Percentiles rank a stretch among this genome's conserved stretches.
phyloP scores from a whole-genome alignment of 2,113 vertebrate genomes.

The Cranoglanis bouderius region DNA sequence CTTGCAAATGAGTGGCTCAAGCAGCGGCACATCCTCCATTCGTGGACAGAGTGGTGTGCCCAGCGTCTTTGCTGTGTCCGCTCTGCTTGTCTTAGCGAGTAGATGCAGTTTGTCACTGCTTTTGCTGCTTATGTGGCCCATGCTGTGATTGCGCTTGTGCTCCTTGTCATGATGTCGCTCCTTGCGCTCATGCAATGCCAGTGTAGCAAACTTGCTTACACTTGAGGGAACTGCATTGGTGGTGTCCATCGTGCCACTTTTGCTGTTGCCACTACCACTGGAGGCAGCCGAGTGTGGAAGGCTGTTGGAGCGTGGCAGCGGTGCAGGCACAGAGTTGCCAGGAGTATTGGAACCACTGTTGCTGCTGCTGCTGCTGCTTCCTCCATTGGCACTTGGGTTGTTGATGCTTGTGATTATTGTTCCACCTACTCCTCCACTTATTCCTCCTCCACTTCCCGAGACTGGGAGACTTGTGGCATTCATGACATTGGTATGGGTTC shows the following conservation, averaged over 20 bases:
- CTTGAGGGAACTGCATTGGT: conserved; percentile 81
- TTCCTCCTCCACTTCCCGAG: conserved; percentile 65
- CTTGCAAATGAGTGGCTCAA: conserved; percentile 99
- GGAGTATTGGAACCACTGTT: conserved; percentile 78
- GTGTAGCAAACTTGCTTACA: conserved; percentile 95
- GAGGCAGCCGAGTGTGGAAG: conserved; percentile 83
- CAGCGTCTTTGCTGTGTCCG: conserved; percentile 91
- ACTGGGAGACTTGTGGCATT: conserved; percentile 86
- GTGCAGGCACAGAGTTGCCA: conserved; percentile 81
- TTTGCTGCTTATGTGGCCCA: conserved; percentile 99
- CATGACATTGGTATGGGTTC: conserved; percentile 99
- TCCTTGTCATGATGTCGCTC: conserved; percentile 95
- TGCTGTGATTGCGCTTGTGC: conserved; percentile 99
- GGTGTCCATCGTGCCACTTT: conserved; percentile 81
- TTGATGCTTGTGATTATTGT: conserved; percentile 18
- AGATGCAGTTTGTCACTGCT: conserved; percentile 98
- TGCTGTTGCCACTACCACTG: conserved; percentile 80
- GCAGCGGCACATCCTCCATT: conserved; percentile 97
- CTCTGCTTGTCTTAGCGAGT: conserved; percentile 78
- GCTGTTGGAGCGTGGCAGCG: conserved; percentile 96
- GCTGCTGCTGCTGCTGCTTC: conserved; percentile 62
- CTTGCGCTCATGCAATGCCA: conserved; percentile 95
- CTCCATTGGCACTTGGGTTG: conserved; percentile 73
- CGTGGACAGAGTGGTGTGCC: conserved; percentile 92
- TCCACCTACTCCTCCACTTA: conserved; percentile 10